Percentiles rank a stretch among this genome's conserved stretches.
Conservation (phyloP, 2,888 invertebrate species). For the Drosophila percnosoma region DNA sequence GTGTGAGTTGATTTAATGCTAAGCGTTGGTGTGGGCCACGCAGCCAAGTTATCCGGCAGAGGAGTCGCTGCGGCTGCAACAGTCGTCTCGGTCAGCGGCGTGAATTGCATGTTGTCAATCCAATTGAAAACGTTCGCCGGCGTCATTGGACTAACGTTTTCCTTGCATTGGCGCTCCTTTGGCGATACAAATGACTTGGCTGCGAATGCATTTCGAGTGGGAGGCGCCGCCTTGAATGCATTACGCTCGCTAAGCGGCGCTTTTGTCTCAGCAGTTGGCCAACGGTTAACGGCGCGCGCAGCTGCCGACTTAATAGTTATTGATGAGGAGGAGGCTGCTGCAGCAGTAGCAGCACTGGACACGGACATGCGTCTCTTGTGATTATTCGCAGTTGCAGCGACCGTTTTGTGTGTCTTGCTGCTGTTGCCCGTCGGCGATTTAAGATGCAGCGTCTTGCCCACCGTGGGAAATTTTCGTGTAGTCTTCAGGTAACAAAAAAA, state of each 20-base stretch:
- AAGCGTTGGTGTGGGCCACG: conserved; percentile 80
- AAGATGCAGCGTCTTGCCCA: conserved; percentile 80
- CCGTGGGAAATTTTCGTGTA: conserved; percentile 82
- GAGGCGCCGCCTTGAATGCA: conserved; percentile 24
- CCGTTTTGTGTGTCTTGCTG: conserved; percentile 78
- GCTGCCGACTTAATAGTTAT: conserved; percentile 10
- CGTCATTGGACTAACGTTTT: conserved; percentile 85
- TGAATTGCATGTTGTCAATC: conserved; percentile 83
- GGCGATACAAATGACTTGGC: conserved; percentile 36
- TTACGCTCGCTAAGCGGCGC: conserved; percentile 79
- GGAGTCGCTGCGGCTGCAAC: not conserved
- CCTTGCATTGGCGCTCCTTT: conserved; percentile 77
- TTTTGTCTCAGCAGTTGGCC: conserved; percentile 5
- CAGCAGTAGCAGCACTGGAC: conserved; percentile 21
- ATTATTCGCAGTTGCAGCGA: conserved; percentile 40
- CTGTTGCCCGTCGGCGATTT: conserved; percentile 81
- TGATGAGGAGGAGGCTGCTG: conserved; percentile 9
- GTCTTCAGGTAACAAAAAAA: conserved; percentile 66
- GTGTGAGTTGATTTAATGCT: conserved; percentile 5
- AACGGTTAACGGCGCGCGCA: not conserved
- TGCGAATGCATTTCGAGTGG: not conserved
- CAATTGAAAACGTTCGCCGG: conserved; percentile 79
- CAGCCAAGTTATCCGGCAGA: conserved; percentile 77
- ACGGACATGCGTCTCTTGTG: conserved; percentile 57
- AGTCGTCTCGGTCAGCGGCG: conserved; percentile 71